These are phyloP conservation scores for Argynnis bischoffii DNA, from an alignment of 2,888 invertebrate genomes.

Conservation along the genomic window DNA sequence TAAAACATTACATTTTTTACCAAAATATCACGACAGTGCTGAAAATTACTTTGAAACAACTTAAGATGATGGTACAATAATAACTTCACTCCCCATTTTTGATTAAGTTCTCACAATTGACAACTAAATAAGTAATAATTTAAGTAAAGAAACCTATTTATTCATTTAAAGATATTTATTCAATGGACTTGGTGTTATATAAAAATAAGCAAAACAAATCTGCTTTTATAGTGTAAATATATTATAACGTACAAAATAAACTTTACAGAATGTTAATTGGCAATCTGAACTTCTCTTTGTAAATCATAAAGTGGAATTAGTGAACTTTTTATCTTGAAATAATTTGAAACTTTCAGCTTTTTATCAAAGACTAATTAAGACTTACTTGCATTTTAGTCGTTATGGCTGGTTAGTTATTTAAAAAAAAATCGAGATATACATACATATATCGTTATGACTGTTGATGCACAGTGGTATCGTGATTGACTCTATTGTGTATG, in stretches of 20 bases:
- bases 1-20: no score
- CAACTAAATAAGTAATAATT: no score
- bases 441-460: no score
- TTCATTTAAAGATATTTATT: no score
- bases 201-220: not conserved
- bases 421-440: not conserved
- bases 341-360: slow-evolving; percentile 25
- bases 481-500: no score
- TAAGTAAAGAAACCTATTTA: no score
- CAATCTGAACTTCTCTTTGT: slow-evolving; percentile 25
- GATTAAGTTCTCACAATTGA: no score
- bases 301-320: slow-evolving; percentile 25
- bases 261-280: slow-evolving; percentile 20
- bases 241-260: slow-evolving; percentile 14
- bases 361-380: slow-evolving; percentile 28
- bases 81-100: no score
- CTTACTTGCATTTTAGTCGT: slow-evolving; percentile 7
- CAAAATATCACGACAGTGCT: no score
- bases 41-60: no score
- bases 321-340: slow-evolving; percentile 27
- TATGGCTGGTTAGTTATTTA: slow-evolving; percentile 21
- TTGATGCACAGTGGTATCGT: no score
- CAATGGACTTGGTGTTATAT: not conserved
- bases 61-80: no score
- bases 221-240: not conserved